Percentiles rank a stretch among this genome's conserved stretches.
Conservation (phyloP, 2,888 invertebrate genomes). For the Tromatobia lineatoria region DNA sequence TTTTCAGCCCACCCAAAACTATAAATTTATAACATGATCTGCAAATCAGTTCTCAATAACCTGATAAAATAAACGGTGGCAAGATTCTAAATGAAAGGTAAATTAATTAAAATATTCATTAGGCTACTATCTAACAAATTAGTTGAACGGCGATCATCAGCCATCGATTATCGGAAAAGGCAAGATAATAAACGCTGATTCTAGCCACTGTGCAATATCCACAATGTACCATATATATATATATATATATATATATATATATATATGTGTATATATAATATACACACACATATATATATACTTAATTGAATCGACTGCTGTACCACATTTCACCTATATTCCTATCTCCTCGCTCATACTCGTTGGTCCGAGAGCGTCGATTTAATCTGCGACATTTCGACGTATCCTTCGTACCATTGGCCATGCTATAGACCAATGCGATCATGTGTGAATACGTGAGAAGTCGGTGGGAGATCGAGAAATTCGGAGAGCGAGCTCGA, state of each 20-base stretch:
- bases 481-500: slow-evolving; percentile 35
- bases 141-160: neutral
- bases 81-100: too few species aligned
- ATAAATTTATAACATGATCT: too few species aligned
- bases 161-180: slow-evolving; percentile 7
- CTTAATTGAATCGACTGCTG: slow-evolving; percentile 36
- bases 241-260: neutral
- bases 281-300: slow-evolving; percentile 7
- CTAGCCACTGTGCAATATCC: slow-evolving; percentile 1
- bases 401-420: slow-evolving; percentile 17
- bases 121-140: too few species aligned
- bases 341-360: neutral
- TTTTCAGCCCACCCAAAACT: too few species aligned
- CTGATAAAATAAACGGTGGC: too few species aligned
- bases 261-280: neutral
- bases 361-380: slow-evolving; percentile 26
- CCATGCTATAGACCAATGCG: neutral
- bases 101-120: too few species aligned
- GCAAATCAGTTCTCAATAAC: too few species aligned
- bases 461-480: slow-evolving; percentile 7
- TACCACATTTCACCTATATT: slow-evolving; percentile 10
- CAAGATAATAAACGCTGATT: neutral
- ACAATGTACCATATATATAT: neutral
- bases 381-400: slow-evolving; percentile 51
- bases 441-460: slow-evolving; percentile 31